Evolutionary conservation across 2,113 vertebrate genomes (phyloP).

Genomic region (Rhea americana): DNA sequence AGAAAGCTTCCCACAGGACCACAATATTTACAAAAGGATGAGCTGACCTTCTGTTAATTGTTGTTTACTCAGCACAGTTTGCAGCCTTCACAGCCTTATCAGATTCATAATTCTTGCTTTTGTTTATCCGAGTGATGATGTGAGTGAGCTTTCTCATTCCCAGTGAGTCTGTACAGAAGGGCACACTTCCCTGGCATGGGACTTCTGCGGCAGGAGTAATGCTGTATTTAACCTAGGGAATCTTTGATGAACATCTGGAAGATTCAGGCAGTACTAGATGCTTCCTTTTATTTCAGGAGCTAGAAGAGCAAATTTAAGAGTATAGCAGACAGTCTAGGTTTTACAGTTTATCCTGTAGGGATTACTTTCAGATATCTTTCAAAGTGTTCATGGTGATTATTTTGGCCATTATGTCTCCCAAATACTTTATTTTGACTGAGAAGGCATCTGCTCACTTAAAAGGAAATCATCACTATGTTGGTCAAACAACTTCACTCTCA

Average conservation of each 20-base stretch:
- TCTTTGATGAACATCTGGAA: not conserved
- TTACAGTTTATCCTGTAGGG: not conserved
- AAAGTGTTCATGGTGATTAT: fast-evolving
- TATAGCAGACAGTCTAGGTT: not conserved
- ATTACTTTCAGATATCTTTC: not conserved
- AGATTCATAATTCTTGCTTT: not conserved
- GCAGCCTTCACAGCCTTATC: not conserved
- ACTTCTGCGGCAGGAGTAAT: not conserved
- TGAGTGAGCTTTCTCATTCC: not conserved
- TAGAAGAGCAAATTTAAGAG: fast-evolving
- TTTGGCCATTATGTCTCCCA: not conserved
- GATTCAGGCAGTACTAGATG: fast-evolving
- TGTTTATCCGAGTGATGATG: not conserved
- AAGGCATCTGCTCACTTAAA: not conserved
- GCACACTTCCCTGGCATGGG: not conserved
- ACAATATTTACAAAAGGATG: not conserved
- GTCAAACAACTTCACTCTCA: not conserved
- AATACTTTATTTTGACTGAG: not conserved
- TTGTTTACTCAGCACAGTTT: not conserved
- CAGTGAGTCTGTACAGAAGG: not conserved
- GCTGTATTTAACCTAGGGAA: not conserved
- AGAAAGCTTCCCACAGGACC: not conserved
- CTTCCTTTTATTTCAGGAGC: not conserved
- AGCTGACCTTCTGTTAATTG: not conserved
- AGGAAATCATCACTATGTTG: not conserved